Percentiles rank a stretch among this genome's conserved stretches.
Conservation (phyloP, 2,113 vertebrate species). For the Egretta garzetta region DNA sequence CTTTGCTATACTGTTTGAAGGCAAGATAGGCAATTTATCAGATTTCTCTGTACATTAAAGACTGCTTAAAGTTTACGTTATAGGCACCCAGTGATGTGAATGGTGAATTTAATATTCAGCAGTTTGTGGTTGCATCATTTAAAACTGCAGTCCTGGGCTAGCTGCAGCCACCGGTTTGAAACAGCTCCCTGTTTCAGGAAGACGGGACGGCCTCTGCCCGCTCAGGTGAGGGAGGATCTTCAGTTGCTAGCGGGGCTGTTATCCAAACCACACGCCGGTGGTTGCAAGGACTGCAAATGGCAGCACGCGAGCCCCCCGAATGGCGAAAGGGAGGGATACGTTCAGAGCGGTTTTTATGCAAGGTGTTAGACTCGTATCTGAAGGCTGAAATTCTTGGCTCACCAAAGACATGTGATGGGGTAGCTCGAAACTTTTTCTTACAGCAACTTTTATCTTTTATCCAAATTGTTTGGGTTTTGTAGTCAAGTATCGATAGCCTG, state of each 20-base stretch:
- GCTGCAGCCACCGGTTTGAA: not conserved
- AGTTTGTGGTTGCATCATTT: not conserved
- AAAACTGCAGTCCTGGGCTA: not conserved
- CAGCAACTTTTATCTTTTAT: not conserved
- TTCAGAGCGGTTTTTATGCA: not conserved
- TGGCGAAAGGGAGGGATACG: not conserved
- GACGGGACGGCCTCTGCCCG: not conserved
- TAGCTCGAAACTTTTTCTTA: not conserved
- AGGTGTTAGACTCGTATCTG: not conserved
- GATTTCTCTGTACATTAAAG: not conserved
- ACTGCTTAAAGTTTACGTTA: not conserved
- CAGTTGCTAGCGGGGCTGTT: not conserved
- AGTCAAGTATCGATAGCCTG: not conserved
- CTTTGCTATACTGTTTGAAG: not conserved
- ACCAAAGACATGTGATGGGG: not conserved
- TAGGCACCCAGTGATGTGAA: not conserved
- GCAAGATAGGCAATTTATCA: not conserved
- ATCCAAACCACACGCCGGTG: rapidly evolving
- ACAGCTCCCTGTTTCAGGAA: not conserved
- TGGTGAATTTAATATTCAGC: not conserved
- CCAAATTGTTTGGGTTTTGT: not conserved
- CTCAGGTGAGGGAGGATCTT: not conserved
- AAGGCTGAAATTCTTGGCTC: not conserved
- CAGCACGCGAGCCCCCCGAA: not conserved
- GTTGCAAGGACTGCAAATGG: not conserved